A percentile compares a stretch with the other conserved stretches of the same genome.
phyloP scores from a whole-genome alignment of 2,797 vertebrate species.

The Numenius phaeopus region DNA sequence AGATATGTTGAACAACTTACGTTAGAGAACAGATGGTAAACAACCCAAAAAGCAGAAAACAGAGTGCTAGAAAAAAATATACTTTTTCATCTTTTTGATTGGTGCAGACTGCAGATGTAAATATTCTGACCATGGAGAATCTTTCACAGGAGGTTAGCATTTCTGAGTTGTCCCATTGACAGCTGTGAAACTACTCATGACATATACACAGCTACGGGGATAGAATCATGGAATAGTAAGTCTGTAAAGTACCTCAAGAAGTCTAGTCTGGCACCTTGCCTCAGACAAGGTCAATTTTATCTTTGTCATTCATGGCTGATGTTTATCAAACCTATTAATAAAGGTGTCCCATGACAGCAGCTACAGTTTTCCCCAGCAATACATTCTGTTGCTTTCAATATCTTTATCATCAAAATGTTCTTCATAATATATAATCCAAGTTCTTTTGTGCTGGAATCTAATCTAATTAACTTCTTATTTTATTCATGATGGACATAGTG shows the following conservation, averaged over 20 bases:
- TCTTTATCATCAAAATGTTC: not conserved
- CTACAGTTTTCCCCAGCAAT: not conserved
- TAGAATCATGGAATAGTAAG: not conserved
- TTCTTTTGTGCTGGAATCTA: not conserved
- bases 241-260: not conserved
- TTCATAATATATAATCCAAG: not conserved
- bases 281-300: conserved; percentile 14
- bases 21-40: conserved; percentile 2
- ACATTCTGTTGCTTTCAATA: not conserved
- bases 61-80: not conserved
- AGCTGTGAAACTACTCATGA: not conserved
- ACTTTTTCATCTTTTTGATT: not conserved
- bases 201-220: not conserved
- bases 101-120: not conserved
- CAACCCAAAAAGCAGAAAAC: not conserved
- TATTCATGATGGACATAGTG: not conserved
- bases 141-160: not conserved
- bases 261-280: not conserved
- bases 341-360: not conserved
- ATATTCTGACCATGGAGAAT: not conserved
- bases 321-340: conserved; percentile 1
- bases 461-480: not conserved
- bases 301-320: conserved; percentile 1
- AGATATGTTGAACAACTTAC: not conserved
- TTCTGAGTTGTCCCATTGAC: not conserved